Evolutionary conservation across 1,140 invertebrate species (phyloP).

Genomic region (Drosophila sp.): DNA sequence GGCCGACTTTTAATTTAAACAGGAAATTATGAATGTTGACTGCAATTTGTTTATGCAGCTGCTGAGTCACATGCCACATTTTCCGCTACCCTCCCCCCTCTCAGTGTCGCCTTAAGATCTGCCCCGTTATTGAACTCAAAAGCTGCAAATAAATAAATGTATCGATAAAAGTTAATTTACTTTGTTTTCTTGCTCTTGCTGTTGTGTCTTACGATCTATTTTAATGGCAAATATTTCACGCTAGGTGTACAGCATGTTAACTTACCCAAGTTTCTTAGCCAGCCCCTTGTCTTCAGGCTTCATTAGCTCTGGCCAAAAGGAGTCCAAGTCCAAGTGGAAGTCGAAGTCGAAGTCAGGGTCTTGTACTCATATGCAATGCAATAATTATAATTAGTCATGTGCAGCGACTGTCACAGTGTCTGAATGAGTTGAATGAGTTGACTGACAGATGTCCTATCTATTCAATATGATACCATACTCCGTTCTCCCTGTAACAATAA

Average conservation of each 20-base stretch:
- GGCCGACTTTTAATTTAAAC: slow-evolving; percentile 81
- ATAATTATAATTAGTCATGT: slow-evolving; percentile 83
- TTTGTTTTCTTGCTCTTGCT: too few relatives aligned
- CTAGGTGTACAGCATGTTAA: slow-evolving; percentile 21
- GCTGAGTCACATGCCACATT: slow-evolving; percentile 58
- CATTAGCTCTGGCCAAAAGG: slow-evolving; percentile 67
- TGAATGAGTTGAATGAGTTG: slow-evolving; percentile 37
- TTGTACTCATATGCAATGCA: slow-evolving; percentile 59
- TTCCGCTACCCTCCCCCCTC: not conserved
- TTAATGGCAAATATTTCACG: slow-evolving; percentile 81
- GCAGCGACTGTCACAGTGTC: slow-evolving; percentile 50
- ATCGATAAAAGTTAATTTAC: slow-evolving; percentile 79
- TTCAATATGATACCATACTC: not conserved
- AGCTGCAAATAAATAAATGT: slow-evolving; percentile 41
- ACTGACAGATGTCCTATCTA: slow-evolving; percentile 72
- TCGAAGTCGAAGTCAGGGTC: slow-evolving; percentile 20
- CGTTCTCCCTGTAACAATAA: slow-evolving; percentile 53
- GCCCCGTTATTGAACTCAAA: slow-evolving; percentile 37
- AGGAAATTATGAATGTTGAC: slow-evolving; percentile 83
- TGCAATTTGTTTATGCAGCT: slow-evolving; percentile 83
- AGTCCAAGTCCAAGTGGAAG: slow-evolving; percentile 11
- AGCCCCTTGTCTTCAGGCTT: slow-evolving; percentile 67
- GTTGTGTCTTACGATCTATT: slow-evolving; percentile 68
- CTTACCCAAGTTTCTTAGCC: slow-evolving; percentile 21
- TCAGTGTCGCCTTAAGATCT: slow-evolving; percentile 62